Conservation (phyloP, 2,113 vertebrate species). For the Poecilia latipinna region DNA sequence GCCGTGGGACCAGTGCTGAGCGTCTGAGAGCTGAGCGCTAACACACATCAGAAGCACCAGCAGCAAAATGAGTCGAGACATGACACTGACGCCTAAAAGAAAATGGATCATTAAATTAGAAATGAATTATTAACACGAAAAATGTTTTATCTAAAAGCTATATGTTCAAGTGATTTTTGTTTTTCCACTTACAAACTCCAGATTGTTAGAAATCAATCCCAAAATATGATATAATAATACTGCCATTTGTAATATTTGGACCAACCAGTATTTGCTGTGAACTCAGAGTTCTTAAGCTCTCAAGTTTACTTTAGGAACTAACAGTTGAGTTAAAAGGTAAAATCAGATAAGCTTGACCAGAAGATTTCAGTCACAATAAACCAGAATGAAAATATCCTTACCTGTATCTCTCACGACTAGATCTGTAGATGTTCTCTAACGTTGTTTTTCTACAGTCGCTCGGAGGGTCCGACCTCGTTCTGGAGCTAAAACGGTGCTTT, state of each 20-base stretch:
- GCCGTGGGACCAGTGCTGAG: conserved; percentile 91
- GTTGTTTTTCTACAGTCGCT: background rate
- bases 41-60: conserved; percentile 79
- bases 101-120: background rate
- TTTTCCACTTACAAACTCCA: background rate
- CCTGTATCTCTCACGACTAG: conserved; percentile 35
- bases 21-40: conserved; percentile 67
- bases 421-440: background rate
- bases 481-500: background rate
- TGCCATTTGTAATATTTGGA: background rate
- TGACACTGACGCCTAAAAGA: conserved; percentile 59
- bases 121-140: background rate
- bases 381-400: conserved; percentile 18
- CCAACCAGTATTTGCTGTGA: too few relatives aligned
- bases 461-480: background rate
- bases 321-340: background rate
- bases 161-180: background rate
- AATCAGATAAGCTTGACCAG: background rate
- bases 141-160: background rate
- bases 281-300: background rate
- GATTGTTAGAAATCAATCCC: background rate
- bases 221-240: background rate
- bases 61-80: conserved; percentile 79
- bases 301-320: background rate
- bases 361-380: background rate